Conservation (phyloP, 2,113 vertebrate genomes). For the Psammodynastes pulverulentus region DNA sequence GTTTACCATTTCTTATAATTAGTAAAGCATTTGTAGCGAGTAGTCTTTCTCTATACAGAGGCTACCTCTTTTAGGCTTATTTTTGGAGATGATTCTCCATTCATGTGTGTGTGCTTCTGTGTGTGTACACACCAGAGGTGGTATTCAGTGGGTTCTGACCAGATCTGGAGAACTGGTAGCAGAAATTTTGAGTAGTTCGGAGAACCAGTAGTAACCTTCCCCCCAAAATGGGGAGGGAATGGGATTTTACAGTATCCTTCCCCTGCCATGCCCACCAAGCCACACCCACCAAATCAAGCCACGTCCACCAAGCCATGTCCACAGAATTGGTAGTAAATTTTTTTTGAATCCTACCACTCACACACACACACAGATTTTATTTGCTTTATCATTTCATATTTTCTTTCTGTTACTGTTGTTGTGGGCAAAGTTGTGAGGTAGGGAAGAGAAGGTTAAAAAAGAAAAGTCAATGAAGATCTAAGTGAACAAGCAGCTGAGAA, state of each 20-base stretch:
- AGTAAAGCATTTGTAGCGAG: background rate
- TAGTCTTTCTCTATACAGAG: background rate
- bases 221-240: no score
- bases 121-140: no score
- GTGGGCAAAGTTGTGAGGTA: background rate
- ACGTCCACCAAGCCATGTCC: no score
- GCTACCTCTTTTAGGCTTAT: background rate
- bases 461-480: constrained; percentile 14
- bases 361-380: background rate
- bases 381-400: background rate
- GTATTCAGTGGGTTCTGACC: no score
- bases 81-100: background rate
- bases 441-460: background rate
- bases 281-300: no score
- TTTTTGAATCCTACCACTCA: no score
- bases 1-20: background rate
- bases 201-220: no score
- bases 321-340: no score
- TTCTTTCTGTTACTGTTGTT: background rate
- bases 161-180: no score
- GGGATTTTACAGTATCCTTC: no score
- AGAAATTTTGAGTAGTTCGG: no score
- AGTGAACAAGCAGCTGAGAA: background rate
- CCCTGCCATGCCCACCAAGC: no score
- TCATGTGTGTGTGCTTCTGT: background rate